phyloP scores from a whole-genome alignment of 1,140 invertebrate genomes.

The Cotesia glomerata region DNA sequence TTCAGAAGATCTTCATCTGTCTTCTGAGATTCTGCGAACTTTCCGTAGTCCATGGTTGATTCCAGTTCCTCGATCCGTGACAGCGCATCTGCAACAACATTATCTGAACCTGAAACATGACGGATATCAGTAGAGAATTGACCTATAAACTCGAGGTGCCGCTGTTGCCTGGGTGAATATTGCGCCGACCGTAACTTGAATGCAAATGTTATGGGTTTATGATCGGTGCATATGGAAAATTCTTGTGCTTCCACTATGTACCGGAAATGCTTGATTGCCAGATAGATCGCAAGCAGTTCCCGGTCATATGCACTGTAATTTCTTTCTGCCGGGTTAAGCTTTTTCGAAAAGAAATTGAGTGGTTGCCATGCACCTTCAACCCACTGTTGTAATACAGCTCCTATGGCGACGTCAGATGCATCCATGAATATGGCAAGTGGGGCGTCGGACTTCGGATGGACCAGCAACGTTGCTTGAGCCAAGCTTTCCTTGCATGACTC shows the following conservation, averaged over 20 bases:
- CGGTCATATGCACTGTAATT: no score
- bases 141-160: slow-evolving; percentile 49
- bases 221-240: slow-evolving; percentile 49
- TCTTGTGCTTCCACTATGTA: slow-evolving; percentile 42
- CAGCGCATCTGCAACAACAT: slow-evolving; percentile 44
- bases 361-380: slow-evolving; percentile 40
- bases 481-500: slow-evolving; percentile 47
- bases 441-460: slow-evolving; percentile 50
- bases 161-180: slow-evolving; percentile 39
- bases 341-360: slow-evolving; percentile 51
- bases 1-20: slow-evolving; percentile 22
- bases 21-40: slow-evolving; percentile 29
- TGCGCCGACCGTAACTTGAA: slow-evolving; percentile 38
- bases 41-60: slow-evolving; percentile 11
- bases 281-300: no score
- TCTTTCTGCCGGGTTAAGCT: no score
- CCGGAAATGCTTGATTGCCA: slow-evolving; percentile 45
- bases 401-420: slow-evolving; percentile 40
- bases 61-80: slow-evolving; percentile 33
- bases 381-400: slow-evolving; percentile 43
- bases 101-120: slow-evolving; percentile 46
- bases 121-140: slow-evolving; percentile 52
- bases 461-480: slow-evolving; percentile 41
- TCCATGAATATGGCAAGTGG: slow-evolving; percentile 33
- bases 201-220: slow-evolving; percentile 49